phyloP scores from a whole-genome alignment of 2,888 invertebrate genomes.

The Cryptophagus acutangulus region DNA sequence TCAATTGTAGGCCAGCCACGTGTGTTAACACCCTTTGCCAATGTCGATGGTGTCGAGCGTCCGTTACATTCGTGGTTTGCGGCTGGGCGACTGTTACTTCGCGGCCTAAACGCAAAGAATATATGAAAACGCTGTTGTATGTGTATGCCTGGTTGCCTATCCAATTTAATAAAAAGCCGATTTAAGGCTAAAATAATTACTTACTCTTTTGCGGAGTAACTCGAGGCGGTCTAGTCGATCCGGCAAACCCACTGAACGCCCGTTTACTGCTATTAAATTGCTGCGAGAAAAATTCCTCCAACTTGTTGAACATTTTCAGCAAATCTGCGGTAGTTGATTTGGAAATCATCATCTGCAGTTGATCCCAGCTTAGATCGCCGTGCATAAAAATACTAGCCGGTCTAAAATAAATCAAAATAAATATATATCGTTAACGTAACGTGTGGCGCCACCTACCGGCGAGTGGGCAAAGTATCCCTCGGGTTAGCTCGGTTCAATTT shows the following conservation, averaged over 20 bases:
- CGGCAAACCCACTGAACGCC: conserved; percentile 59
- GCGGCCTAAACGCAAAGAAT: conserved; percentile 10
- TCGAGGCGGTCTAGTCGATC: conserved; percentile 35
- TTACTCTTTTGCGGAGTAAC: conserved; percentile 41
- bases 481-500: conserved; percentile 54
- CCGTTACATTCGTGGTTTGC: conserved; percentile 16
- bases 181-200: conserved; percentile 5
- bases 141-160: too few relatives aligned
- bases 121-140: too few relatives aligned
- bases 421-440: conserved; percentile 9
- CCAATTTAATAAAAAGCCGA: too few relatives aligned
- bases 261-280: conserved; percentile 95
- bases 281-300: conserved; percentile 96
- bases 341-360: conserved; percentile 93
- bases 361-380: conserved; percentile 91
- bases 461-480: conserved; percentile 57
- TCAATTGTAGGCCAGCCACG: conserved; percentile 75
- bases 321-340: conserved; percentile 96
- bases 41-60: conserved; percentile 58
- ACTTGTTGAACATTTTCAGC: conserved; percentile 92
- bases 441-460: conserved; percentile 51
- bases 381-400: conserved; percentile 89
- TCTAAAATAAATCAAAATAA: conserved; percentile 47
- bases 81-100: conserved; percentile 4
- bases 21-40: conserved; percentile 87